A percentile compares a stretch with the other conserved stretches of the same genome.
phyloP scores from a whole-genome alignment of 2,888 invertebrate species.

The Gonocerus acuteangulatus region DNA sequence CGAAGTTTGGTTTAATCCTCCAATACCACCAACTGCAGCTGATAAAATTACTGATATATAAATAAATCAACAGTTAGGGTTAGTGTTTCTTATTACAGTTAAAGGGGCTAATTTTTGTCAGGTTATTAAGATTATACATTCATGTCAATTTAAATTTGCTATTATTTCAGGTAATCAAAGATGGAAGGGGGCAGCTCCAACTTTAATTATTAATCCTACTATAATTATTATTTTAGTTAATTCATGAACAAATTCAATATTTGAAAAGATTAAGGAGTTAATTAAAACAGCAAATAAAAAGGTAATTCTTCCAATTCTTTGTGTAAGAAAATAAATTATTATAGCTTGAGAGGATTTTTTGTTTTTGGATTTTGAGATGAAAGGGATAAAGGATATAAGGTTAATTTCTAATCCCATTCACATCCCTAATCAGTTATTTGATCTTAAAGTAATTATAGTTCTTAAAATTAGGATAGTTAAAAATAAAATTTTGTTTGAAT shows the following conservation, averaged over 20 bases:
- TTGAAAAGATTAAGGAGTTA: constrained; percentile 26
- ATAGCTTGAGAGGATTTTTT: constrained; percentile 50
- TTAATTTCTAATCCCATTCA: constrained; percentile 60
- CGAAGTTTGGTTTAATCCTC: constrained; percentile 51
- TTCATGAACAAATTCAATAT: neutral
- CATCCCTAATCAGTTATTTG: constrained; percentile 46
- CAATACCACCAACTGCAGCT: constrained; percentile 47
- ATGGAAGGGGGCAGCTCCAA: constrained; percentile 53
- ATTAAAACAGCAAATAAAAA: constrained; percentile 45
- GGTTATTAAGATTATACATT: constrained; percentile 51
- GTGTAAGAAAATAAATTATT: constrained; percentile 54
- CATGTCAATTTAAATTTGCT: constrained; percentile 53
- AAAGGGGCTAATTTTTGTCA: constrained; percentile 60
- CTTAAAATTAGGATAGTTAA: constrained; percentile 47
- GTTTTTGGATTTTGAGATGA: constrained; percentile 50
- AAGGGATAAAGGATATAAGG: constrained; percentile 53
- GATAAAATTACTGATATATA: constrained; percentile 41
- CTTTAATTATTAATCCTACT: constrained; percentile 49
- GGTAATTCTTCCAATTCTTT: constrained; percentile 52
- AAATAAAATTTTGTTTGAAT: constrained; percentile 46
- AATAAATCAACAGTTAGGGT: constrained; percentile 45
- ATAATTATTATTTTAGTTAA: constrained; percentile 10
- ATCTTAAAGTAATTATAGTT: constrained; percentile 48
- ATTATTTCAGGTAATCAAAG: constrained; percentile 55
- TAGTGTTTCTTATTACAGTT: constrained; percentile 49